These are phyloP conservation scores for Pseudopipra pipra DNA, from an alignment of 2,113 vertebrate genomes.

Conservation along the genomic window DNA sequence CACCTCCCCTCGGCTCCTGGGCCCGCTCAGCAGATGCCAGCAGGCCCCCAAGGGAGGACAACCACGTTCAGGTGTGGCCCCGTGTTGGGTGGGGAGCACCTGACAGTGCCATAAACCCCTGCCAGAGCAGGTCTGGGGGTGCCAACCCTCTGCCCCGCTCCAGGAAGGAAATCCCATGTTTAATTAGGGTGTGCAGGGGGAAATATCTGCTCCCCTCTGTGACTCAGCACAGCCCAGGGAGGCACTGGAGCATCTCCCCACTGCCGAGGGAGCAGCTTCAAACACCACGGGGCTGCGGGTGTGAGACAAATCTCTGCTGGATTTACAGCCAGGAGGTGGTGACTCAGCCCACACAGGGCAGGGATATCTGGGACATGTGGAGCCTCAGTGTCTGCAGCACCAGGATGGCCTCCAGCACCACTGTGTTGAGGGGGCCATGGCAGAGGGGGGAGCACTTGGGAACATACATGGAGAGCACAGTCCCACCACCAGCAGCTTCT, in stretches of 20 bases:
- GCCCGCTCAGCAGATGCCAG: background rate
- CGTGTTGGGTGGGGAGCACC: background rate
- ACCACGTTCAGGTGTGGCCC: background rate
- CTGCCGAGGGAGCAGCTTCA: background rate
- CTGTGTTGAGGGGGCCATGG: accelerated
- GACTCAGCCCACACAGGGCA: background rate
- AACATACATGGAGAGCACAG: accelerated
- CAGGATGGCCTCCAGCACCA: background rate
- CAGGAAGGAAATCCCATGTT: background rate
- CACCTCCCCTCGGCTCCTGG: background rate
- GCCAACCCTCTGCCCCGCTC: background rate
- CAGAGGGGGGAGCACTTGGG: background rate
- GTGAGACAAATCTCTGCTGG: background rate
- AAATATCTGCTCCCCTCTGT: background rate
- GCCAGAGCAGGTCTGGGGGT: background rate
- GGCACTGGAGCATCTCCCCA: background rate
- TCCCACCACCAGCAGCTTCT: background rate
- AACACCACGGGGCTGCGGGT: background rate
- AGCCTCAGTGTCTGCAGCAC: accelerated
- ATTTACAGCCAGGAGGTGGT: background rate
- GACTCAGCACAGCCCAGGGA: background rate
- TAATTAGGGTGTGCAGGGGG: background rate
- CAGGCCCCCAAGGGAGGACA: background rate
- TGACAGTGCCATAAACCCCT: background rate
- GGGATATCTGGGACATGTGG: accelerated